A percentile compares a stretch with the other conserved stretches of the same genome.
Evolutionary conservation across 2,113 vertebrate species (phyloP).

Genomic region (Typhlomys cinereus): DNA sequence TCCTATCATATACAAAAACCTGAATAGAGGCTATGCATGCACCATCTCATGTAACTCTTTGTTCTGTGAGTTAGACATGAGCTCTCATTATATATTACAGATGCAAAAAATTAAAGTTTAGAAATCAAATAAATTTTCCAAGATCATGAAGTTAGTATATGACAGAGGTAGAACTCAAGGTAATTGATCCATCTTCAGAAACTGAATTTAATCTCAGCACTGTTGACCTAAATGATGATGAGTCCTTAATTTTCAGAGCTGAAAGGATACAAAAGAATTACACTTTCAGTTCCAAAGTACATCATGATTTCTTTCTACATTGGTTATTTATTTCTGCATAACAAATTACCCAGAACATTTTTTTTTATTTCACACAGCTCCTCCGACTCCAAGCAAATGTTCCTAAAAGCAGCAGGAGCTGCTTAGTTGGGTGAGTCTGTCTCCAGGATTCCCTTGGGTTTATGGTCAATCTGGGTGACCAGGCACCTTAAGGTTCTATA

Average conservation of each 20-base stretch:
- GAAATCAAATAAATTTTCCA: conserved; percentile 21
- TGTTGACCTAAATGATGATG: neutral
- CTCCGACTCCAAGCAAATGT: too few relatives aligned
- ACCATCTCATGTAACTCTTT: neutral
- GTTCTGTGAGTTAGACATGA: neutral
- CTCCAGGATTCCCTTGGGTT: neutral
- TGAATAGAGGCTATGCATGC: neutral
- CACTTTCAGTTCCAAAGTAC: neutral
- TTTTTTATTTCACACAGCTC: neutral
- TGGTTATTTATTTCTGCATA: neutral
- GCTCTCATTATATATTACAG: neutral
- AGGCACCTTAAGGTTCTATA: neutral
- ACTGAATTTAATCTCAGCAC: neutral
- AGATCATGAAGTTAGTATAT: neutral
- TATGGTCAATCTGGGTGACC: neutral
- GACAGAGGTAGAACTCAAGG: neutral
- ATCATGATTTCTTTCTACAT: neutral
- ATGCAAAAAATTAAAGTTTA: conserved; percentile 36
- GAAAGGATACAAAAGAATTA: neutral
- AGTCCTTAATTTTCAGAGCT: neutral
- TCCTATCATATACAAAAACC: neutral
- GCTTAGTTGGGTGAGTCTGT: neutral
- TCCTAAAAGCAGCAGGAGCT: neutral
- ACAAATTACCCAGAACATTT: neutral
- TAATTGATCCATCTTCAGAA: neutral